Evolutionary conservation across 2,888 invertebrate species (phyloP).

Genomic region (Macrosoma leucophasiata): DNA sequence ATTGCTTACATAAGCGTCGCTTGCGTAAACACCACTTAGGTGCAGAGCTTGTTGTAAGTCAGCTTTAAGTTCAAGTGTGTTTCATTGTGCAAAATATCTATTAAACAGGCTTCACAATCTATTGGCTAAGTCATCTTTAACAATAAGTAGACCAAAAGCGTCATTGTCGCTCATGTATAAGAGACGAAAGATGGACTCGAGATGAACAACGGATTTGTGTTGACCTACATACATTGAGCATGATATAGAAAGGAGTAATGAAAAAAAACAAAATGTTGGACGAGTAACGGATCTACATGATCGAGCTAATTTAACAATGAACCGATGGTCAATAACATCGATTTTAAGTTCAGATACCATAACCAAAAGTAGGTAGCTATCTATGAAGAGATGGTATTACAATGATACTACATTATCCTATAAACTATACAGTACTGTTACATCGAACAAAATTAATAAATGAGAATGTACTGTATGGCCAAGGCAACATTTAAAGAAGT

Average conservation of each 20-base stretch:
- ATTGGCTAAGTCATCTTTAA: slow-evolving; percentile 16
- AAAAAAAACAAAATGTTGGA: slow-evolving; percentile 44
- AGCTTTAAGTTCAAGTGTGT: slow-evolving; percentile 60
- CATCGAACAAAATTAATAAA: too few relatives aligned
- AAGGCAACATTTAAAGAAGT: too few relatives aligned
- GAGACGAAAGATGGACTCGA: slow-evolving; percentile 17
- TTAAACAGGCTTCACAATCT: slow-evolving; percentile 37
- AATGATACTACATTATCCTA: too few relatives aligned
- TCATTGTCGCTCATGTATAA: slow-evolving; percentile 2
- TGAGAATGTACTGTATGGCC: too few relatives aligned
- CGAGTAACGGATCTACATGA: slow-evolving; percentile 44
- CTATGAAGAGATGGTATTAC: too few relatives aligned
- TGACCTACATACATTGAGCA: slow-evolving; percentile 49
- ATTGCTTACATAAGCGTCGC: slow-evolving; percentile 62
- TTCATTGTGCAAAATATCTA: slow-evolving; percentile 47
- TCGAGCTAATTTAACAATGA: slow-evolving; percentile 34
- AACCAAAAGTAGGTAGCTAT: slow-evolving; percentile 49
- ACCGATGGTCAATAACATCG: slow-evolving; percentile 3
- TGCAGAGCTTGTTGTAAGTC: slow-evolving; percentile 48
- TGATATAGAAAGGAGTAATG: slow-evolving; percentile 43
- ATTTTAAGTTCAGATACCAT: slow-evolving; percentile 32
- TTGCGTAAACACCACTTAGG: slow-evolving; percentile 65
- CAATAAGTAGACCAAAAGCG: too few relatives aligned
- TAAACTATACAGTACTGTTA: too few relatives aligned
- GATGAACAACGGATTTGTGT: slow-evolving; percentile 53